Conservation (phyloP, 1,140 invertebrate genomes). For the Aphelenchoides besseyi region DNA sequence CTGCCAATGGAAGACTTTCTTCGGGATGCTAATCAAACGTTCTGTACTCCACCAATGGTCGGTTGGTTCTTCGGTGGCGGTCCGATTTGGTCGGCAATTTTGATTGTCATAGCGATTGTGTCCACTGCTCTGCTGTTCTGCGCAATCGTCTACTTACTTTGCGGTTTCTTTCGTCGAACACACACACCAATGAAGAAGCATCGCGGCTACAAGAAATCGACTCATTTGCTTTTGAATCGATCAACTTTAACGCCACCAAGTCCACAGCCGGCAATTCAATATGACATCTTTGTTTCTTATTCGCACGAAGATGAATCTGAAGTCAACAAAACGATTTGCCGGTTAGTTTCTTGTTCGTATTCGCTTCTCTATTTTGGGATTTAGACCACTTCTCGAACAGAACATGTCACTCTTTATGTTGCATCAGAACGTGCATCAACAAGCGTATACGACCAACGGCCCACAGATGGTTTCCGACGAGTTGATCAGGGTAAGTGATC, state of each 20-base stretch:
- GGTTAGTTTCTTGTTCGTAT: constrained; percentile 21
- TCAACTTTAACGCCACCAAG: constrained; percentile 23
- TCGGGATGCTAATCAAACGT: neutral
- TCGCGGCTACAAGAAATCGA: too few species aligned
- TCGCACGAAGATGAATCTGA: constrained; percentile 50
- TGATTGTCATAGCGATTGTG: neutral
- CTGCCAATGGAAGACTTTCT: constrained; percentile 53
- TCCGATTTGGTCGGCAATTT: constrained; percentile 22
- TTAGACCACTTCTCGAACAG: constrained; percentile 43
- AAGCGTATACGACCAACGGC: constrained; percentile 21
- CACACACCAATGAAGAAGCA: too few species aligned
- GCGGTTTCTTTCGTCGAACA: too few species aligned
- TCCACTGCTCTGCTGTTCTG: constrained; percentile 11
- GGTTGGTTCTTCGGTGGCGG: constrained; percentile 21
- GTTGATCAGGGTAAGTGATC: too few species aligned
- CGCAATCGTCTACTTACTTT: too few species aligned
- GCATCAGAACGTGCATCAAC: constrained; percentile 42
- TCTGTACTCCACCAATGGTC: neutral
- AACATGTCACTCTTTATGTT: constrained; percentile 46
- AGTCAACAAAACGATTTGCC: constrained; percentile 41
- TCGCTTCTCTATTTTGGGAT: constrained; percentile 14
- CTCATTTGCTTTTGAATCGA: too few species aligned
- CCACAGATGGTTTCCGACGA: constrained; percentile 48
- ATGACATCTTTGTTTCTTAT: constrained; percentile 55
- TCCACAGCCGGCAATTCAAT: constrained; percentile 40